phyloP scores from a whole-genome alignment of 2,113 vertebrate species.

The Solenodon paradoxus region DNA sequence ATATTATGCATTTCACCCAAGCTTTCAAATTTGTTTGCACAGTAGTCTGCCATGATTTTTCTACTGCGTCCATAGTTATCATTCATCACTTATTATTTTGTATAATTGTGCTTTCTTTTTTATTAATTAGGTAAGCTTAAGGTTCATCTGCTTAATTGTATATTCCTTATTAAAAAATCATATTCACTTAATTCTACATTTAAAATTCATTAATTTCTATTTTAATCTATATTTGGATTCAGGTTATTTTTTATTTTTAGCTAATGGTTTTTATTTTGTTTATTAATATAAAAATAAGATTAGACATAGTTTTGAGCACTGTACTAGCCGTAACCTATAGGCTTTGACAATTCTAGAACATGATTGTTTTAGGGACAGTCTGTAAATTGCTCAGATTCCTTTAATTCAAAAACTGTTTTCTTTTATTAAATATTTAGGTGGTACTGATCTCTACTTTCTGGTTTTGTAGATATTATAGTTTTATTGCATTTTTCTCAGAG shows the following conservation, averaged over 20 bases:
- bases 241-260: not conserved
- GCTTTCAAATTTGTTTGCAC: not conserved
- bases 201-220: not conserved
- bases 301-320: not conserved
- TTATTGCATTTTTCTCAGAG: not conserved
- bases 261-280: not conserved
- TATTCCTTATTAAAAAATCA: not conserved
- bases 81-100: not conserved
- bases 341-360: not conserved
- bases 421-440: not conserved
- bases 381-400: not conserved
- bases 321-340: not conserved
- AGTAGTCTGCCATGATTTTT: not conserved
- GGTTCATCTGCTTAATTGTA: not conserved
- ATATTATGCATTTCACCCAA: not conserved
- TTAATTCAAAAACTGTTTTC: not conserved
- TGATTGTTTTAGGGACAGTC: not conserved
- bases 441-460: not conserved
- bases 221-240: not conserved
- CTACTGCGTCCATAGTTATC: not conserved
- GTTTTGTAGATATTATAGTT: not conserved
- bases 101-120: not conserved
- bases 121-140: not conserved
- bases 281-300: not conserved
- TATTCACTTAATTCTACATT: not conserved